Evolutionary conservation across 2,888 invertebrate species (phyloP).

Genomic region (Pardosa pseudoannulata): DNA sequence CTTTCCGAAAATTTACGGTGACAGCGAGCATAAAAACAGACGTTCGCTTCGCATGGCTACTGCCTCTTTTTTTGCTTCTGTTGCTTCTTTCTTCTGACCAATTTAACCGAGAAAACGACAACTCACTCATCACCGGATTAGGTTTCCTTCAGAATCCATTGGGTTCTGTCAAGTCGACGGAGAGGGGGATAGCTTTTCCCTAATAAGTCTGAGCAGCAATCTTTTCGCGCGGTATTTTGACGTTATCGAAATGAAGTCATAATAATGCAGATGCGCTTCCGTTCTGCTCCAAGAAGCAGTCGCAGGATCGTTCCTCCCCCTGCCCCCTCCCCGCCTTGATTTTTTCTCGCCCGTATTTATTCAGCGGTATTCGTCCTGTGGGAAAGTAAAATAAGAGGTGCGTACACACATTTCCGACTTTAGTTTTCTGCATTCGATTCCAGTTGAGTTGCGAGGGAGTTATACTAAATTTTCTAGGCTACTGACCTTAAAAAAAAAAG

Average conservation of each 20-base stretch:
- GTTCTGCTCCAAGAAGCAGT: constrained; percentile 26
- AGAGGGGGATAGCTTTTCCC: no score
- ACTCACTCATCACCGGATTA: background rate
- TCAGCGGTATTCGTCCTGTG: constrained; percentile 61
- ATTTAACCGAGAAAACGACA: background rate
- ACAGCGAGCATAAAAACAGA: constrained; percentile 7
- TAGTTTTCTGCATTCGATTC: no score
- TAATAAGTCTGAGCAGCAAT: no score
- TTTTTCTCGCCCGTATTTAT: constrained; percentile 25
- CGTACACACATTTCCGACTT: background rate
- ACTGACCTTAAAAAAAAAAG: no score
- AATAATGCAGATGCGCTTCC: constrained; percentile 50
- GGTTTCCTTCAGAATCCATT: background rate
- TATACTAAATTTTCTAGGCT: no score
- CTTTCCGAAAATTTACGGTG: background rate
- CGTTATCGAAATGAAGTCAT: background rate
- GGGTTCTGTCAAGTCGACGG: no score
- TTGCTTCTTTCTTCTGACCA: background rate
- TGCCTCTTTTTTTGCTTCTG: background rate
- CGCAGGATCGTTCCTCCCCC: background rate
- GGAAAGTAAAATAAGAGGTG: constrained; percentile 58
- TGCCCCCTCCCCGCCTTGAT: no score
- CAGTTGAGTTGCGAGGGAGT: background rate
- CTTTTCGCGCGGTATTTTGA: no score
- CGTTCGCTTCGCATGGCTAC: constrained; percentile 1